phyloP scores from a whole-genome alignment of 2,797 vertebrate genomes.

The Nothura maculosa region DNA sequence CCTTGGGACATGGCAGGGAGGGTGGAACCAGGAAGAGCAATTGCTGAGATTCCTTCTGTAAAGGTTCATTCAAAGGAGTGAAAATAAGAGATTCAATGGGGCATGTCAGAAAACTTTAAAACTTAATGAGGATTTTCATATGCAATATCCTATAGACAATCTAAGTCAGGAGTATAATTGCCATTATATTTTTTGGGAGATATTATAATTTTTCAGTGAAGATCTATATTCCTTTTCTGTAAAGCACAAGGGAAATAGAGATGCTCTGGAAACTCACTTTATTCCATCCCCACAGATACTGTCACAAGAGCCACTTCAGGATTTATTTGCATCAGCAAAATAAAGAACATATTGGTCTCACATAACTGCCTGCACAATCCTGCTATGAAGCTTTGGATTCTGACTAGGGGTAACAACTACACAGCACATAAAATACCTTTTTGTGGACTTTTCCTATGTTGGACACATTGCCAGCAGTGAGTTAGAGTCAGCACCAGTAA shows the following conservation, averaged over 20 bases:
- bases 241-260: constrained; percentile 43
- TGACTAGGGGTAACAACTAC: neutral
- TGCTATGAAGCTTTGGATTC: neutral
- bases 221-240: constrained; percentile 34
- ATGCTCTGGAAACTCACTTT: constrained; percentile 41
- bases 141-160: neutral
- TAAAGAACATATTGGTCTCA: neutral
- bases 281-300: neutral
- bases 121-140: neutral
- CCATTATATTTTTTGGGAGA: constrained; percentile 24
- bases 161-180: constrained; percentile 42
- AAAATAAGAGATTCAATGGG: neutral
- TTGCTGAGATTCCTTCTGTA: neutral
- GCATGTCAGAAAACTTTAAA: neutral
- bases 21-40: neutral
- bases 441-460: neutral
- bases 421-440: neutral
- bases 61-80: neutral
- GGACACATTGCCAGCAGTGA: neutral
- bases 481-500: neutral
- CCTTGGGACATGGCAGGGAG: neutral
- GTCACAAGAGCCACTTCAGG: constrained; percentile 36
- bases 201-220: constrained; percentile 41
- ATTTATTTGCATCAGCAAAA: constrained; percentile 5
- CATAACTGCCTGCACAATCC: constrained; percentile 2